Evolutionary conservation across 2,888 invertebrate species (phyloP), one percentile per base, ranked within the genome.

Genomic region (Lysandra coridon): DNA sequence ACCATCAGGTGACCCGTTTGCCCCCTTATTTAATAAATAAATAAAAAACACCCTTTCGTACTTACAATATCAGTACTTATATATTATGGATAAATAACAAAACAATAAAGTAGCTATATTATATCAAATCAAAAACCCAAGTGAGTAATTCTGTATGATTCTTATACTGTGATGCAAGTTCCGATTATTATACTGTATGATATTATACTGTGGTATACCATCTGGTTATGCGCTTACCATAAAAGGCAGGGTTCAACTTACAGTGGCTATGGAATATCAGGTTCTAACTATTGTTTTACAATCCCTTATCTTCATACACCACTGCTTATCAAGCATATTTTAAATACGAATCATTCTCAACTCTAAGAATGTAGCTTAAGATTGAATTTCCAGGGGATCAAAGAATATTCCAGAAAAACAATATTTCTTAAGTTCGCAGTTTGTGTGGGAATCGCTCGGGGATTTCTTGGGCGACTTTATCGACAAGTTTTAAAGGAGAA

Each of bases 361-460:
- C 69, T 37, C 33, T 37, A 69, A 12, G 4, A 3, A 33, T 14
- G 37, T 14, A 12, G 5, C 1, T 14, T 37, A 69, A 14, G 1
- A 5, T 69, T 4, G 4, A 14, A 33, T 33, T 37, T 69, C 69
- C 33, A 69, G 1, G 14, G 69, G 33, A 69, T 14, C 5, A 14
- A 12, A 14, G 69, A 69, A 33, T 69, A 69, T 69, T 69, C 69
- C 69, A 69, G 69, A 69, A 69, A 69, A 69, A 69, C 69, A 69
- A 69, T 69, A 69, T 69, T 69, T 69, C 69, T 69, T 64, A 69
- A 69, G 64, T 37, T 14, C 30, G 69, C 69, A 69, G 33, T 69
- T 69, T 37, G 69, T 33, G 69, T 69, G 69, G 69, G 69, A 69
- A 69, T 49, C 5, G 37, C 33, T 69, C 10, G 33, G 17, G 4